A percentile compares a stretch with the other conserved stretches of the same genome.
Evolutionary conservation across 2,797 vertebrate species (phyloP).

Genomic region (Sardinella longiceps): DNA sequence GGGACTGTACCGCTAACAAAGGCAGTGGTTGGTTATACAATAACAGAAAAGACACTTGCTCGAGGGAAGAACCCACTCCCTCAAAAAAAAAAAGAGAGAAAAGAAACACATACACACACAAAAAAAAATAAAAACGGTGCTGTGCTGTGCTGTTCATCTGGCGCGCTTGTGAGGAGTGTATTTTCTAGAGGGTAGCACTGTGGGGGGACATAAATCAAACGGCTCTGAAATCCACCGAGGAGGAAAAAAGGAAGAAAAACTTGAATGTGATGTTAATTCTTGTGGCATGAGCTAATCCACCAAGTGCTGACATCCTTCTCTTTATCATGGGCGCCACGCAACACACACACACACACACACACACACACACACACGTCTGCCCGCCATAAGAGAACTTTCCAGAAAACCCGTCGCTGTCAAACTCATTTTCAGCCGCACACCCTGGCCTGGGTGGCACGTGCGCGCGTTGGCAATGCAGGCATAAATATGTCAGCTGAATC

Average conservation of each 20-base stretch:
- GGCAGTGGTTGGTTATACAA: constrained; percentile 23
- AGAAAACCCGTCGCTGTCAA: background rate
- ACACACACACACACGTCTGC: constrained; percentile 14
- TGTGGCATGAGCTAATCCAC: constrained; percentile 63
- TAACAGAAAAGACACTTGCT: constrained; percentile 29
- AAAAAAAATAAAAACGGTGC: constrained; percentile 22
- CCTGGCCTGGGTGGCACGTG: constrained; percentile 25
- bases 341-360: constrained; percentile 36
- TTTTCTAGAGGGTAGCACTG: constrained; percentile 38
- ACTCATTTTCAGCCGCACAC: constrained; percentile 33
- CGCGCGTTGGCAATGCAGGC: constrained; percentile 24
- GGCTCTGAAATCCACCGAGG: constrained; percentile 32
- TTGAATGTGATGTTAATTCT: constrained; percentile 59
- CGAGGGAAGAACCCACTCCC: constrained; percentile 30
- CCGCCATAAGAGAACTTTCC: constrained; percentile 46
- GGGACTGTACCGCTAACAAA: constrained; percentile 14
- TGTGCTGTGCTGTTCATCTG: constrained; percentile 35
- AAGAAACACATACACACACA: background rate
- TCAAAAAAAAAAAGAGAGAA: background rate
- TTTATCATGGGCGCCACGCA: constrained; percentile 60
- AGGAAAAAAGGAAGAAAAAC: constrained; percentile 17
- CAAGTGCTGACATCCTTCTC: constrained; percentile 58
- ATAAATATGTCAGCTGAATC: constrained; percentile 27
- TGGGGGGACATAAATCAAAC: constrained; percentile 46
- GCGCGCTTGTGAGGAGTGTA: constrained; percentile 35